These are phyloP conservation scores for Tetragonisca angustula DNA, from an alignment of 2,888 invertebrate genomes.

Conservation along the genomic window DNA sequence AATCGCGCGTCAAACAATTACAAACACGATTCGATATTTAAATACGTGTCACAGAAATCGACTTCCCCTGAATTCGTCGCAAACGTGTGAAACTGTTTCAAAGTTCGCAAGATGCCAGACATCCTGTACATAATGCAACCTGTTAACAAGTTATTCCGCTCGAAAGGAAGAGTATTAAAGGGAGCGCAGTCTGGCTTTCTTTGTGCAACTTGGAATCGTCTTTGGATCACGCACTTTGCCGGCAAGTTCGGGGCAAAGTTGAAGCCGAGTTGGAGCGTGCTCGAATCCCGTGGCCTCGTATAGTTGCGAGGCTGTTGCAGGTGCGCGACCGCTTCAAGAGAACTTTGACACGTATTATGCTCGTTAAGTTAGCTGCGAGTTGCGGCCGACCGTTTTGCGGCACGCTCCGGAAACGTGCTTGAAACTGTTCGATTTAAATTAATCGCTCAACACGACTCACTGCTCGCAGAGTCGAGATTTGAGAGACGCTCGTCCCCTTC, in stretches of 20 bases:
- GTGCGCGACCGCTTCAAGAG: constrained; percentile 69
- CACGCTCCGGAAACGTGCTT: constrained; percentile 26
- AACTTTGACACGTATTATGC: constrained; percentile 79
- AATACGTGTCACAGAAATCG: background rate
- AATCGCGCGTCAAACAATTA: background rate
- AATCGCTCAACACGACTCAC: constrained; percentile 31
- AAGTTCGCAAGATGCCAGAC: background rate
- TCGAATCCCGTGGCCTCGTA: constrained; percentile 41
- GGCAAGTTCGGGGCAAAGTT: constrained; percentile 70
- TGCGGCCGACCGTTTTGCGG: constrained; percentile 34
- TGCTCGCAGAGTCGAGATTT: background rate
- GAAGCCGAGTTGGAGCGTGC: constrained; percentile 60
- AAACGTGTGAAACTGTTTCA: background rate
- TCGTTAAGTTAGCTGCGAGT: constrained; percentile 73
- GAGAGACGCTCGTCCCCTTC: too few relatives aligned
- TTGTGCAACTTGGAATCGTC: constrained; percentile 52
- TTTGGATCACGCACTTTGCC: constrained; percentile 72
- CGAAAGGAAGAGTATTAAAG: background rate
- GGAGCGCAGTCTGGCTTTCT: constrained; percentile 52
- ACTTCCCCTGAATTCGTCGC: background rate
- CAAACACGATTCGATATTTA: background rate
- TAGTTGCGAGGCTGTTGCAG: constrained; percentile 48
- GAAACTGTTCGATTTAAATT: constrained; percentile 63
- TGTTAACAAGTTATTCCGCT: background rate
- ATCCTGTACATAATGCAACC: background rate